Percentiles rank a stretch among this genome's conserved stretches.
Evolutionary conservation across 2,888 invertebrate genomes (phyloP).

Genomic region (Nectonema munidae): DNA sequence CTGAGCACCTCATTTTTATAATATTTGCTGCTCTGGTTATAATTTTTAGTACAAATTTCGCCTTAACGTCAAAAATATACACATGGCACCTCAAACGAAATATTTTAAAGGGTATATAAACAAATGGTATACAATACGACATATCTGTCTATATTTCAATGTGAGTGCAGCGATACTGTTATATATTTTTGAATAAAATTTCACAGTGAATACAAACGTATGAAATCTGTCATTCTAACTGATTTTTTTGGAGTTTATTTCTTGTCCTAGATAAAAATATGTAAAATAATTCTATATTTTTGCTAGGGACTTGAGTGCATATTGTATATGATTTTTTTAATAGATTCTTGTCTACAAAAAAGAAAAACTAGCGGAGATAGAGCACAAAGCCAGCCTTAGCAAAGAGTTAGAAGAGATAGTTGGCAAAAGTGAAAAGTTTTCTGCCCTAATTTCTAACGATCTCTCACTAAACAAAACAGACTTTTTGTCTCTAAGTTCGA

Average conservation of each 20-base stretch:
- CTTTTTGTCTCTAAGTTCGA: slow-evolving; percentile 9
- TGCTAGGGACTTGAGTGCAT: not conserved
- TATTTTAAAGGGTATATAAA: too few species aligned
- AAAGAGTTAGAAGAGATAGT: slow-evolving; percentile 86
- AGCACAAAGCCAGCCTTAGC: slow-evolving; percentile 66
- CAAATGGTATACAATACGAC: too few species aligned
- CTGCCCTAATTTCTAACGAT: slow-evolving; percentile 27
- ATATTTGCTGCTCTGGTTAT: too few species aligned
- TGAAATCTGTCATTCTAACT: slow-evolving; percentile 6
- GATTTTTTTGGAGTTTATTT: not conserved
- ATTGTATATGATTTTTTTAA: not conserved
- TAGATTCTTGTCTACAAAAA: slow-evolving; percentile 69
- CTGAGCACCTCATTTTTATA: too few species aligned
- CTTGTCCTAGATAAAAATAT: not conserved
- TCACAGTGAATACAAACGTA: too few species aligned
- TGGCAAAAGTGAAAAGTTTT: slow-evolving; percentile 86
- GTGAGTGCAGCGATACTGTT: too few species aligned
- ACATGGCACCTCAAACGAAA: too few species aligned
- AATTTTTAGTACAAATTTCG: too few species aligned
- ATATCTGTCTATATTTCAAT: too few species aligned
- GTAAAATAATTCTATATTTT: not conserved
- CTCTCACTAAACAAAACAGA: slow-evolving; percentile 18
- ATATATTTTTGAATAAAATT: too few species aligned
- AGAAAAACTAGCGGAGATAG: slow-evolving; percentile 58
- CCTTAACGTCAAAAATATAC: too few species aligned